Evolutionary conservation across 2,797 vertebrate species (phyloP), one percentile per base, ranked within the genome.

Genomic region (Rhinatrema bivittatum): DNA sequence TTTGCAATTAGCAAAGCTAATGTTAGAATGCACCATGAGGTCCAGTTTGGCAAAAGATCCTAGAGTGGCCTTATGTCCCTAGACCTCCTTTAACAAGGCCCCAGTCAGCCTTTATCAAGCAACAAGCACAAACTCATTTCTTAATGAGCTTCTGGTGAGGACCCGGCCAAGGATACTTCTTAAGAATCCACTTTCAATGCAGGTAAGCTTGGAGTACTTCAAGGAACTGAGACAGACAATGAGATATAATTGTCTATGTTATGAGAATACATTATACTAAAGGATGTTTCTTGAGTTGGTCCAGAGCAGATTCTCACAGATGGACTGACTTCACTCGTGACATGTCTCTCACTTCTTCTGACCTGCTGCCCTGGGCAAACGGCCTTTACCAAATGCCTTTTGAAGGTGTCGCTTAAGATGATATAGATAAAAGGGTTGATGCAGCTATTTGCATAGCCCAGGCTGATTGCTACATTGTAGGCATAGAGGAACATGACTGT

Each of bases 361-460:
- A 22, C 40, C 14, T 39, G 28, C 18, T 33, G 43, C 13, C 36
- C 50, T 2, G 44, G 51, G 22, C 51, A 48, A 11, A 46, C 29
- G 3, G 46, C 42, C 33, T 50, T 43, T 4, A 43, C 30, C 12
- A 46, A 38, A 20, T 43, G 25, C 13, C 48, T 25, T n/a, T 53
- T 50, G 9, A 21, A 37, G 14, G 32, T 9, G 10, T 25, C 12
- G 17, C 49, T 31, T 23, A 35, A 23, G 18, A 26, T 36, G 26
- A 51, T 42, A 38, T 47, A 56, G 5, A 46, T 39, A n/a, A 52
- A 56, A 4, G 47, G 46, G 42, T 42, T 52, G 13, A 47, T 39
- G 31, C 42, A 56, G 34, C 48, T 42, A 31, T 45, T 52, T 7
- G 47, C 30, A 7, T 47, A 51, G 29, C 53, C 46, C 8, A 42